Evolutionary conservation across 2,113 vertebrate genomes (phyloP), one percentile per base, ranked within the genome.

Genomic region (Gallinago media): DNA sequence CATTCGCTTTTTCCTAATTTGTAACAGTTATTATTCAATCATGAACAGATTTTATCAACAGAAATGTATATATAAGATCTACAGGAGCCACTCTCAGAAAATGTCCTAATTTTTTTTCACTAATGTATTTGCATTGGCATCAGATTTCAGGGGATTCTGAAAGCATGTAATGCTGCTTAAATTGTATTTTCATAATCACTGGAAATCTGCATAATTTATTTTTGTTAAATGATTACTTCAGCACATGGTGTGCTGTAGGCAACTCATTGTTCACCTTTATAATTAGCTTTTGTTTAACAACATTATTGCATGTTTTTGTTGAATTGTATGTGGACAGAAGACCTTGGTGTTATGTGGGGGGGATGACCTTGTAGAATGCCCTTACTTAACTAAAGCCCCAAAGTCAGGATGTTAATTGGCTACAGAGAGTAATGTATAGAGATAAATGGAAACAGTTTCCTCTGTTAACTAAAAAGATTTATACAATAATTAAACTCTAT

Each of bases 401-500:
- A 36, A 89, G 49, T 34, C 62, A 21, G 7, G 65, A 50, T 68
- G 44, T 56, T 96, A 95, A 96, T 91, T 97, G 58, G 85, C 52
- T 90, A 76, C 36, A 81, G 72, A 49, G 12, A 52, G 42, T 15
- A 73, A 90, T 17, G 58, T 36, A 76, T 90, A 83, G 32, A 71
- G 67, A 67, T 68, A 95, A 95, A 85, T n/a, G 40, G 70, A 71
- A 92, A 92, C 25, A 56, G 38, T 80, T 96, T 86, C 66, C 71
- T 61, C 38, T 40, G 38, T 40, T 67, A 92, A 79, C 56, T 83
- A 65, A 76, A 84, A 84, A 95, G 94, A 94, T 3, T 7, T 40
- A 84, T 63, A 25, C 26, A 63, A 47, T 85, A 95, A 96, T 95
- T 97, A 95, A 94, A 87, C 32, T 62, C 62, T 50, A 61, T 96